Conservation (phyloP, 2,888 invertebrate species). For the Drosophila putrida region DNA sequence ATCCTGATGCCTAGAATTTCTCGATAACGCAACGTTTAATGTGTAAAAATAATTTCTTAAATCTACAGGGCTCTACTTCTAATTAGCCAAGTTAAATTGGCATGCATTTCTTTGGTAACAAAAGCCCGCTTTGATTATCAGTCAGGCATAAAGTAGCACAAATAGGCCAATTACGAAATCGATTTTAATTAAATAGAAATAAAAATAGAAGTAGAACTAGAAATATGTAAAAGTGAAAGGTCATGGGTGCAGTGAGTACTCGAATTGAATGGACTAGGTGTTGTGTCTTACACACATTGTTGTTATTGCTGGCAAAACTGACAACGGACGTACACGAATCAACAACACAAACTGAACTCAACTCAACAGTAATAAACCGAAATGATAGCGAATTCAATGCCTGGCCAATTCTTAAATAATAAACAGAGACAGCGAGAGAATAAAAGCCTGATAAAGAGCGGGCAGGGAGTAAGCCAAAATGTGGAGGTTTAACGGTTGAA, state of each 20-base stretch:
- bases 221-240: slow-evolving; percentile 3
- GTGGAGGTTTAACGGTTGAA: slow-evolving; percentile 1
- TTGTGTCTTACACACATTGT: slow-evolving; percentile 2
- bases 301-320: slow-evolving; percentile 47
- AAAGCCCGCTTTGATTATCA: slow-evolving; percentile 48
- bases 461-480: background rate
- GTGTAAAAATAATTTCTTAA: slow-evolving; percentile 43
- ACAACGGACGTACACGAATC: slow-evolving; percentile 34
- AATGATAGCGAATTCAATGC: slow-evolving; percentile 62
- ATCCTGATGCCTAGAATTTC: slow-evolving; percentile 27
- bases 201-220: slow-evolving; percentile 23
- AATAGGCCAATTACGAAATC: slow-evolving; percentile 71
- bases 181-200: slow-evolving; percentile 54
- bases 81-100: slow-evolving; percentile 23
- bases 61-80: background rate
- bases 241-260: slow-evolving; percentile 7
- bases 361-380: slow-evolving; percentile 10
- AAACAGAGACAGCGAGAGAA: slow-evolving; percentile 26
- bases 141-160: slow-evolving; percentile 35
- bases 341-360: slow-evolving; percentile 22
- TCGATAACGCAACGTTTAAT: slow-evolving; percentile 45
- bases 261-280: background rate
- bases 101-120: background rate
- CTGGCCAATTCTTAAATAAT: slow-evolving; percentile 61
- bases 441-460: background rate